phyloP scores from a whole-genome alignment of 2,888 invertebrate genomes.

The Machimus rusticus region DNA sequence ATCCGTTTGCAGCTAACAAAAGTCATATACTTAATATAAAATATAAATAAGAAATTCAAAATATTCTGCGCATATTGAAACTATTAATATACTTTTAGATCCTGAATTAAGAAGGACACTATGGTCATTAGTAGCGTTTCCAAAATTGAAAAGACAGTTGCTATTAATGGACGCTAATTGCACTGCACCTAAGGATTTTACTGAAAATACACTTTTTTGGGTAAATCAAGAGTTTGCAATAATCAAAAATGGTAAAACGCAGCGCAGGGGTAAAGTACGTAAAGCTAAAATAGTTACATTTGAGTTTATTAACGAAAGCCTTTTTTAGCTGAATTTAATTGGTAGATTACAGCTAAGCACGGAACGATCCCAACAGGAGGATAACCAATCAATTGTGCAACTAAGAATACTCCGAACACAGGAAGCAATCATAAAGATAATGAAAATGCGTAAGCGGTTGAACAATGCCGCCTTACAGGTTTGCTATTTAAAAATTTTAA shows the following conservation, averaged over 20 bases:
- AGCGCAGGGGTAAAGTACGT: constrained; percentile 86
- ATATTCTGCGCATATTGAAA: background rate
- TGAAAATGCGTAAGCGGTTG: constrained; percentile 96
- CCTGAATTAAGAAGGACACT: constrained; percentile 92
- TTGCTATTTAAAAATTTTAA: constrained; percentile 40
- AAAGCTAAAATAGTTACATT: background rate
- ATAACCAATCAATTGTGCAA: constrained; percentile 98
- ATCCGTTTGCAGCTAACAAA: too few species aligned
- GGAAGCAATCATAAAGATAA: constrained; percentile 98
- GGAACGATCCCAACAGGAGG: constrained; percentile 94
- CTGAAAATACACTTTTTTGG: constrained; percentile 92
- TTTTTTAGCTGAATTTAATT: constrained; percentile 81
- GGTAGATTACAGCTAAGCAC: constrained; percentile 95
- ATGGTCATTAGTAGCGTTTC: constrained; percentile 95
- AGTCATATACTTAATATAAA: too few species aligned
- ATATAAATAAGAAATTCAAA: too few species aligned
- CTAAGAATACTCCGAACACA: constrained; percentile 90
- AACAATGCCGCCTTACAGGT: constrained; percentile 93
- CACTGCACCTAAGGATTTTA: constrained; percentile 92
- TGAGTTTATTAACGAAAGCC: background rate
- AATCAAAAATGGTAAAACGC: constrained; percentile 93
- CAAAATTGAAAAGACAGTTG: constrained; percentile 93
- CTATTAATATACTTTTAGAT: constrained; percentile 62
- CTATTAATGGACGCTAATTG: constrained; percentile 81
- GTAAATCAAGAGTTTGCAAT: constrained; percentile 96